Base-by-base conservation (phyloP, 2,888 invertebrate genomes). In the Sialis fuliginosa region DNA sequence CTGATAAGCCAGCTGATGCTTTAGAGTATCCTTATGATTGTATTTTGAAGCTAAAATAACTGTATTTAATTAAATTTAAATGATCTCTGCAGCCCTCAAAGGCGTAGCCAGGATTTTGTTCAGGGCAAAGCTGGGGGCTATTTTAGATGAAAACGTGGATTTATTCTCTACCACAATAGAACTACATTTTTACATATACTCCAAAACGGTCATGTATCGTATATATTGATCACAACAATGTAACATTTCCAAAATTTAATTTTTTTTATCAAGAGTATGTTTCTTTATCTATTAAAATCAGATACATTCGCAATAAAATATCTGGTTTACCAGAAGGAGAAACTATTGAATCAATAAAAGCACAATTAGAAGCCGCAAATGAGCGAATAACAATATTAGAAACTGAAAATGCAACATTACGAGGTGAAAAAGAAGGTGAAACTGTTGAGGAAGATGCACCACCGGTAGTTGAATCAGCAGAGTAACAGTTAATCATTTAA, bases 1-100 rank as follows among this genome's bases (percentile, higher is more conserved):
- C 81, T 10, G 86, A 89, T 53, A 87, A 85, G 61, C 81, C 82
- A 39, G 79, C 81, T 58, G 84, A 89, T 70, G 85, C 88, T 9
- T 66, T 89, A 56, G 83, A 83, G 70, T 85, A 81, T 68, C 68
- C 68, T 70, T 70, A 60, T 47, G 33, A 31, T 39, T 22, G 30
- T 45, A 13, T 39, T 13, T 44, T 10, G n/a, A 35, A 7, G 13
- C 4, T 22, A 22, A 22, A 22, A 22, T 22, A 22, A 4, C 22
- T 22, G 22, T 22, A 4, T 22, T 22, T 22, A 22, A 22, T 22
- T 22, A n/a, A n/a, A n/a, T n/a, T n/a, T n/a, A n/a, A n/a, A n/a
- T n/a, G n/a, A n/a, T n/a, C n/a, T n/a, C n/a, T n/a, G n/a, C n/a
- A n/a, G 22, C 22, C 22, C 22, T 22, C 22, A 22, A 22, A 4